These are phyloP conservation scores for Nasonia oneida DNA, from an alignment of 2,888 invertebrate genomes.

Conservation along the genomic window DNA sequence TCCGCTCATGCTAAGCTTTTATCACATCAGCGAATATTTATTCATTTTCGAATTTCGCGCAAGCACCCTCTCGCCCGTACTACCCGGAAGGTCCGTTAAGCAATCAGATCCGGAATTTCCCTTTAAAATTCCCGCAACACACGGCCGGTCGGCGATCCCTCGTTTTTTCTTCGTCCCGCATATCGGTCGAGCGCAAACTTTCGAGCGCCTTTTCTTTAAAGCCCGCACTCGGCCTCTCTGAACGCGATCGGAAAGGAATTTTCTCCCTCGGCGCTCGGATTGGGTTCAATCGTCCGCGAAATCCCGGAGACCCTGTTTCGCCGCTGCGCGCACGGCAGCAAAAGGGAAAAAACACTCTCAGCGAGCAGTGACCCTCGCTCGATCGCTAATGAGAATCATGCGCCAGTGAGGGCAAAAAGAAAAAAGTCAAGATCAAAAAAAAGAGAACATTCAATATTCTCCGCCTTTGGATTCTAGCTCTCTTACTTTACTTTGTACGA, in stretches of 20 bases:
- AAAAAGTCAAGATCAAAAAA: conserved; percentile 31
- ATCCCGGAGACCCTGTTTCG: conserved; percentile 52
- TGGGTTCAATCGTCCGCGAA: conserved; percentile 56
- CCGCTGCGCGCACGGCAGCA: not conserved
- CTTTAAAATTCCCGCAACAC: conserved; percentile 51
- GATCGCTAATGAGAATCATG: conserved; percentile 57
- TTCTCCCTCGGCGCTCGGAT: conserved; percentile 35
- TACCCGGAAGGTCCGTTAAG: not conserved
- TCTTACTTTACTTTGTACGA: conserved; percentile 39
- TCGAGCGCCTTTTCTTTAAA: conserved; percentile 29
- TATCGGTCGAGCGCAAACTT: conserved; percentile 48
- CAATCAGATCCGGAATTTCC: conserved; percentile 42
- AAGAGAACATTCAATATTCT: conserved; percentile 44
- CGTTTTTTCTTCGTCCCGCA: conserved; percentile 33
- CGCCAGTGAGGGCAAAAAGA: conserved; percentile 17
- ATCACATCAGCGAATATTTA: not conserved
- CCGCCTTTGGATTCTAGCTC: not conserved
- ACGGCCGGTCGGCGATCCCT: conserved; percentile 6
- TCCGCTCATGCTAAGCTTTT: not conserved
- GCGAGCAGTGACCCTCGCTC: conserved; percentile 29
- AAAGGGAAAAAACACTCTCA: not conserved
- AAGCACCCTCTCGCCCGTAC: not conserved
- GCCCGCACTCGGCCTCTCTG: not conserved
- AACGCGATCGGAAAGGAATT: conserved; percentile 47
- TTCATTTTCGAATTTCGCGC: not conserved